Conservation (phyloP, 2,888 invertebrate genomes). For the Emmelina monodactyla region DNA sequence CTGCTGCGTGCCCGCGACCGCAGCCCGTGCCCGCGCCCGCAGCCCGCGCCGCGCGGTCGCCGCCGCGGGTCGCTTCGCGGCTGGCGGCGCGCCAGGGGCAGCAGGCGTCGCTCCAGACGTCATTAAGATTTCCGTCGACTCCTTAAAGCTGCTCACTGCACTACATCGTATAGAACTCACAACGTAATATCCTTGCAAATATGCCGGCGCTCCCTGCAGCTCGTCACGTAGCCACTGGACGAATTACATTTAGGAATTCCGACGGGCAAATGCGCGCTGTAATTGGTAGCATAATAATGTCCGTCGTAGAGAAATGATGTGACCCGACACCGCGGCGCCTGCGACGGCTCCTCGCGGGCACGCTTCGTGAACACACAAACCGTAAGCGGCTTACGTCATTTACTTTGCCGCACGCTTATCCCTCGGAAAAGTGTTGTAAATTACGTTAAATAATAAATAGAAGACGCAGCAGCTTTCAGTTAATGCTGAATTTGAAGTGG, state of each 20-base stretch:
- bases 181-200: background rate
- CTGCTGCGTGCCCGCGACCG: no score
- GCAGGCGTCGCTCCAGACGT: conserved; percentile 25
- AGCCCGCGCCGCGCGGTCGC: no score
- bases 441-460: no score
- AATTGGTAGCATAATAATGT: conserved; percentile 33
- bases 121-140: conserved; percentile 33
- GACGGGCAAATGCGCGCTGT: conserved; percentile 25
- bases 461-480: no score
- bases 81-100: background rate
- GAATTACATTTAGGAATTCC: conserved; percentile 16
- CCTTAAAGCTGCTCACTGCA: background rate
- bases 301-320: conserved; percentile 21
- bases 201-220: background rate
- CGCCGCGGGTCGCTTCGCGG: background rate
- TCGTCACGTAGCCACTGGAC: background rate
- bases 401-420: no score
- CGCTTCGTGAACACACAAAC: no score
- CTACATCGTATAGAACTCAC: no score
- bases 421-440: no score
- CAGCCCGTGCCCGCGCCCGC: no score
- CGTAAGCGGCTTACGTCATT: no score
- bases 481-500: no score
- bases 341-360: background rate
- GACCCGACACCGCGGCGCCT: background rate